Base-by-base conservation (phyloP, 2,113 vertebrate genomes). In the Festucalex cinctus region DNA sequence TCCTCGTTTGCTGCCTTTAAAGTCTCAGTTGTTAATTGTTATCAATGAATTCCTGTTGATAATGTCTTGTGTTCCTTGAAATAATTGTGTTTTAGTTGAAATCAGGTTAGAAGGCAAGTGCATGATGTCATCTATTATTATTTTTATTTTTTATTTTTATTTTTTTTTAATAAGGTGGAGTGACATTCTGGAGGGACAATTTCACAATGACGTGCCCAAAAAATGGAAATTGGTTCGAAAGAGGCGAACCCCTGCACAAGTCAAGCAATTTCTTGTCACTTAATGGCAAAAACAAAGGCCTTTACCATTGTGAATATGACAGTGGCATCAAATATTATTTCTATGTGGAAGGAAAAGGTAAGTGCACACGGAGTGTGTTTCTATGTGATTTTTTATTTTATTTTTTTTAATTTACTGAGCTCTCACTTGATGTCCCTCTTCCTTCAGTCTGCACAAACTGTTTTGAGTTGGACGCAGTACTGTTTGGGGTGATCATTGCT, bases 291-390 rank as follows among this genome's bases (percentile, higher is more conserved):
- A 1, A 0, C 3, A 37, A n/a, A 26, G 76, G 59, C 17, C 0
- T 6, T 0, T 73, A 72, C 59, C 0, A 0, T 4, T 91, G 89
- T 61, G 0, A 2, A 5, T 41, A 17, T 0, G 0, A 0, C 0
- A 3, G 2, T 0, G 8, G 0, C 0, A 32, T 1, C 3, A 60
- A 1, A 19, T 83, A 84, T 65, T 20, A 64, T 5, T 88, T 92
- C 79, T 90, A 82, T 16, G 66, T 89, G 39, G 71, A 79, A 61
- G 85, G 84, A 73, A 88, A 78, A 0, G 81, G 91, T 92, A 26
- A 85, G 88, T 83, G 17, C 20, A 64, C 3, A 3, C 1, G 37
- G 0, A 26, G 7, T 24, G 24, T 32, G 0, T 0, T 35, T 67
- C 22, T 20, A 41, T 37, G 20, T 36, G 39, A 63, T 49, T 14